Percentiles rank a stretch among this genome's conserved stretches.
These are phyloP conservation scores for Nerophis ophidion DNA, from an alignment of 2,113 vertebrate species.

Conservation along the genomic window DNA sequence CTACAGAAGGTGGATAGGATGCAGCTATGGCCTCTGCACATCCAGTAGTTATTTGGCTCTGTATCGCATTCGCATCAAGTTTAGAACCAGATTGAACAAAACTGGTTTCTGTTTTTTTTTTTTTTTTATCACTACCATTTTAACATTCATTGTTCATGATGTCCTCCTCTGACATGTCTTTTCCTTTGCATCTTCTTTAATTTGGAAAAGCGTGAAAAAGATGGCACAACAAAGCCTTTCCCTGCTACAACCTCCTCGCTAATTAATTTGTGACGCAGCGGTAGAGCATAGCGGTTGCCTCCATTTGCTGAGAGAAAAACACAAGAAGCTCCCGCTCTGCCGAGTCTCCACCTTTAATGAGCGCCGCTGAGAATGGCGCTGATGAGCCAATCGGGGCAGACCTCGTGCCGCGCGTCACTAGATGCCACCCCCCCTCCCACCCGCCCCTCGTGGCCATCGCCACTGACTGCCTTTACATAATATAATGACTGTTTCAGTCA, in stretches of 20 bases:
- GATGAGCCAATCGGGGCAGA: slow-evolving; percentile 57
- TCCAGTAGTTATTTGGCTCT: too few relatives aligned
- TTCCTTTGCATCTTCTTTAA: slow-evolving; percentile 39
- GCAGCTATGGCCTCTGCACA: too few relatives aligned
- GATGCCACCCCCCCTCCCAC: slow-evolving; percentile 19
- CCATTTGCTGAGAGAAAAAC: slow-evolving; percentile 52
- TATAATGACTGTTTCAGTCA: slow-evolving; percentile 63
- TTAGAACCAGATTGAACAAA: too few relatives aligned
- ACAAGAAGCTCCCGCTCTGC: slow-evolving; percentile 34
- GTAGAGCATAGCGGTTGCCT: slow-evolving; percentile 31
- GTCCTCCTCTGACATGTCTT: slow-evolving; percentile 25
- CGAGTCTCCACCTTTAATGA: slow-evolving; percentile 55
- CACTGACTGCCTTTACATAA: slow-evolving; percentile 62
- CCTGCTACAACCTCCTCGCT: slow-evolving; percentile 21
- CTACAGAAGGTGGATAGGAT: too few relatives aligned
- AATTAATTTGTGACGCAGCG: slow-evolving; percentile 51
- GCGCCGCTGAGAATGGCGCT: slow-evolving; percentile 46
- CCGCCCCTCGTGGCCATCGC: slow-evolving; percentile 11
- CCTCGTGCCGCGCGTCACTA: slow-evolving; percentile 45
- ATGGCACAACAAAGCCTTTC: slow-evolving; percentile 17
- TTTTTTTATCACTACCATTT: too few relatives aligned
- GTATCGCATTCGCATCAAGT: too few relatives aligned
- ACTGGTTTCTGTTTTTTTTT: too few relatives aligned
- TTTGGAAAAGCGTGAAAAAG: slow-evolving; percentile 27
- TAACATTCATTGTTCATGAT: neutral